Evolutionary conservation across 2,797 vertebrate species (phyloP).

Genomic region (Hydrocynus forskahlii): DNA sequence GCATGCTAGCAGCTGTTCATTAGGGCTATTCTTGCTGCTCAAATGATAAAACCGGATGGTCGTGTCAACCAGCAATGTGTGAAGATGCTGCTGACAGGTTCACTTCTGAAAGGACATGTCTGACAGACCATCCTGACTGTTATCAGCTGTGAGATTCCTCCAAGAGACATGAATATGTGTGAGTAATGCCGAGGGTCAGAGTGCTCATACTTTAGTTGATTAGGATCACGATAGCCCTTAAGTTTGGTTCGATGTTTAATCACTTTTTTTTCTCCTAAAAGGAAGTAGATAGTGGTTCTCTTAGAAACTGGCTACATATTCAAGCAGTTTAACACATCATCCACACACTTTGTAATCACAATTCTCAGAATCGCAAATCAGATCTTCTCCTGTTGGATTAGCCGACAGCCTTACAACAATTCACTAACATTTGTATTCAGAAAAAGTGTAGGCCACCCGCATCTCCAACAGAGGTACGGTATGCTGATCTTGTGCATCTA

Average conservation of each 20-base stretch:
- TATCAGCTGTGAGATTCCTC: conserved; percentile 71
- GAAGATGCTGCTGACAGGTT: conserved; percentile 59
- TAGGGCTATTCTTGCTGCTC: conserved; percentile 47
- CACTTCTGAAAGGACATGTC: conserved; percentile 51
- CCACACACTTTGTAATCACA: background rate
- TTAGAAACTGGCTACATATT: too few species aligned
- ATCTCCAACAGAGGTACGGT: background rate
- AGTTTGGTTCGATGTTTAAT: conserved; percentile 1
- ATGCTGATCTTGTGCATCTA: background rate
- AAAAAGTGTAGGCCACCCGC: background rate
- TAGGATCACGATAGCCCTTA: background rate
- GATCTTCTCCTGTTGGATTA: background rate
- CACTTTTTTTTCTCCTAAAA: background rate
- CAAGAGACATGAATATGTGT: conserved; percentile 37
- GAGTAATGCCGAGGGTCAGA: conserved; percentile 46
- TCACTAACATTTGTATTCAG: background rate
- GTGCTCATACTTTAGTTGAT: conserved; percentile 37
- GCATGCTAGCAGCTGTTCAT: conserved; percentile 11
- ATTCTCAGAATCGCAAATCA: background rate
- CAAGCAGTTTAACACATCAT: background rate
- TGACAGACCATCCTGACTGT: conserved; percentile 50
- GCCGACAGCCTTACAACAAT: background rate
- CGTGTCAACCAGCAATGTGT: conserved; percentile 43
- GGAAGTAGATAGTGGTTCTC: background rate
- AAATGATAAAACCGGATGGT: conserved; percentile 53